phyloP scores from a whole-genome alignment of 2,113 vertebrate species.

The Oenanthe oenanthe region DNA sequence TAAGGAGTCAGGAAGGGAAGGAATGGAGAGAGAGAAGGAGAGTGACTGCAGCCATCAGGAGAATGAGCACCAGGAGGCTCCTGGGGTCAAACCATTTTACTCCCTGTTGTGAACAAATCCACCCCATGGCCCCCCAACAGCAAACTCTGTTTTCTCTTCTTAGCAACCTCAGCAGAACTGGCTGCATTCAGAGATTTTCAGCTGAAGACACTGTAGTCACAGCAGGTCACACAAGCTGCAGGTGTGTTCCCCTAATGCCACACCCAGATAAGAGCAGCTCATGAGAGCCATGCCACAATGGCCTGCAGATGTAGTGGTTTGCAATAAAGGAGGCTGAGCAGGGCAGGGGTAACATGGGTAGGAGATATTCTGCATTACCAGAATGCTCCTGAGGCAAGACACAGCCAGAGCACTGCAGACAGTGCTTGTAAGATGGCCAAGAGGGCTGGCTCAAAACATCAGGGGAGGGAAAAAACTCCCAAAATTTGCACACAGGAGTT shows the following conservation, averaged over 20 bases:
- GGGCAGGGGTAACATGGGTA: no score
- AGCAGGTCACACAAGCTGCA: neutral
- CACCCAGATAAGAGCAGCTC: neutral
- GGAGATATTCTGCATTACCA: rapidly evolving
- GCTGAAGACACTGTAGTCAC: neutral
- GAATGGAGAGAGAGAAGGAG: neutral
- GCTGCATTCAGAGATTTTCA: neutral
- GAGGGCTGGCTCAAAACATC: neutral
- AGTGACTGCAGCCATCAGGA: rapidly evolving
- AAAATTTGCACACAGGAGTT: neutral
- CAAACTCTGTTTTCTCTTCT: neutral
- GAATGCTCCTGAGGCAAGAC: neutral
- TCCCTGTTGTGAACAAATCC: neutral
- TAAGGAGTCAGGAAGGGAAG: neutral
- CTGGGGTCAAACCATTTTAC: neutral
- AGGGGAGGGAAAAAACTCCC: neutral
- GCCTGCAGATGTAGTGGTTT: neutral
- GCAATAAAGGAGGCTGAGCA: neutral
- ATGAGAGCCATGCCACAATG: neutral
- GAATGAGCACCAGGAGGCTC: neutral
- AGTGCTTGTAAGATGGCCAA: neutral
- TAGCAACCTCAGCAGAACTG: neutral
- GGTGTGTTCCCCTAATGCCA: neutral
- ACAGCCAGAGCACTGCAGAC: neutral
- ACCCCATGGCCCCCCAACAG: neutral